Conservation (phyloP, 2,797 vertebrate species). For the Mionectes olivaceus region DNA sequence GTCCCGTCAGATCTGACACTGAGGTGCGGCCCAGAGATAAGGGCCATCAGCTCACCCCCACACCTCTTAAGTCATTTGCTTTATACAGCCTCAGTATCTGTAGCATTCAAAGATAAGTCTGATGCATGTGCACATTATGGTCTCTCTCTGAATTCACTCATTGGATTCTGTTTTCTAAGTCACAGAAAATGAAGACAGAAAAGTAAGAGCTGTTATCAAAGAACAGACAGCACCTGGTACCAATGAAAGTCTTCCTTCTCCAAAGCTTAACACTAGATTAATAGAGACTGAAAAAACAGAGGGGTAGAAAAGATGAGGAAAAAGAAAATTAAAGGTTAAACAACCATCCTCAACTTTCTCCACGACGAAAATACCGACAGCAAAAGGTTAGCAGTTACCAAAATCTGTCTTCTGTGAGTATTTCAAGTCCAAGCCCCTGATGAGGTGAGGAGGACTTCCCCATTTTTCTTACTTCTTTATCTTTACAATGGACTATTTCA, state of each 20-base stretch:
- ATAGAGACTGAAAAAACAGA: not conserved
- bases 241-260: not conserved
- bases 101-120: not conserved
- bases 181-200: not conserved
- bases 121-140: not conserved
- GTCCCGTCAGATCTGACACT: not conserved
- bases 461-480: not conserved
- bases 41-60: not conserved
- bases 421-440: not conserved
- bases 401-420: not conserved
- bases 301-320: not conserved
- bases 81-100: not conserved
- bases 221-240: not conserved
- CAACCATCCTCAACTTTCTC: not conserved
- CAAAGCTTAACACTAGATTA: not conserved
- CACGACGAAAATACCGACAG: not conserved
- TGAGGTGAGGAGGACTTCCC: not conserved
- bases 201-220: not conserved
- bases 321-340: not conserved
- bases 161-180: not conserved
- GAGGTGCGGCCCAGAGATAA: conserved; percentile 30
- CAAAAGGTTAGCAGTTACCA: not conserved
- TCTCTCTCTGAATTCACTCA: not conserved
- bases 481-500: not conserved
- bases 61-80: not conserved